Base-by-base conservation (phyloP, 2,797 vertebrate species). In the Microctenopoma stevenorrisi region DNA sequence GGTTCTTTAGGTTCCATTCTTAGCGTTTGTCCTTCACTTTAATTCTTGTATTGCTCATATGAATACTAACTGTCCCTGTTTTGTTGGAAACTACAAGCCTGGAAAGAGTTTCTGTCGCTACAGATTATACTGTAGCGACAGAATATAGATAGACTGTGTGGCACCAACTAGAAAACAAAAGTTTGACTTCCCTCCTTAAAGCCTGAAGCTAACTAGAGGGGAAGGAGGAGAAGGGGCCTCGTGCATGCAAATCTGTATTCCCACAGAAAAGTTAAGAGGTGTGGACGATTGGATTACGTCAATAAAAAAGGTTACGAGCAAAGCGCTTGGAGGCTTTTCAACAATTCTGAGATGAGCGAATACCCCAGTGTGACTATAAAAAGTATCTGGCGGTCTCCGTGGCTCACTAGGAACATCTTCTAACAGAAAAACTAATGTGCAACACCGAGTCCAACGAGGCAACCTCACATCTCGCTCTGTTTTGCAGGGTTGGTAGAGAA, bases 221-320 rank as follows among this genome's bases (percentile, higher is more conserved):
- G 16, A 54, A 53, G 13, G 15, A 50, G 64, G 61, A 37, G 46
- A 47, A 56, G 47, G 14, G 13, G 55, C 46, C 47, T 57, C 60
- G 59, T 59, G 44, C 78, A 74, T 59, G 58, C 40, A 66, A 68
- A 82, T 62, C 57, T 54, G 65, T 26, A 54, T 59, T 76, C 63
- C 44, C 30, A 65, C 46, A 57, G 53, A 55, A 42, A 64, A 61
- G 57, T 65, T 59, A 33, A 74, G 42, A 75, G 72, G 64, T 63
- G 72, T 72, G 72, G 61, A 74, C 13, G 37, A 64, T 46, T 22
- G 26, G 58, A 67, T 79, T 68, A 38, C 38, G 22, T 60, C 48
- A 58, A 74, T 67, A 37, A 47, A 68, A 22, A 84, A 60, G 58
- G 57, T 74, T 72, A 74, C 55, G 33, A 64, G 71, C 47, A 67